phyloP scores from a whole-genome alignment of 2,113 vertebrate species.

The Xenopus laevis region DNA sequence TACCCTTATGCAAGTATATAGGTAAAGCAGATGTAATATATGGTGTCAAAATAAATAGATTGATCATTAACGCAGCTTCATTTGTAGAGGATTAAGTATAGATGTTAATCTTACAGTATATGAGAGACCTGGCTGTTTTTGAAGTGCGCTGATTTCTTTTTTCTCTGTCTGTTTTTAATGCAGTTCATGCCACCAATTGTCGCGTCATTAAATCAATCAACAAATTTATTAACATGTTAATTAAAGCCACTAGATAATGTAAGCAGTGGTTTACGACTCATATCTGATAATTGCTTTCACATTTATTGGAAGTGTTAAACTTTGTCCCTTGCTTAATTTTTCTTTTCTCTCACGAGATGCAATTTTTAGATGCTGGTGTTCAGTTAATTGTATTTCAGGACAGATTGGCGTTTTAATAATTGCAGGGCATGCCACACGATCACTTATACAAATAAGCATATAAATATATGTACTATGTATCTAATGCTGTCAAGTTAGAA shows the following conservation, averaged over 20 bases:
- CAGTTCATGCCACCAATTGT: slow-evolving; percentile 55
- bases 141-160: neutral
- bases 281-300: slow-evolving; percentile 47
- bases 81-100: slow-evolving; percentile 63
- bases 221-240: slow-evolving; percentile 75
- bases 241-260: slow-evolving; percentile 65
- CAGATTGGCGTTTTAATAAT: slow-evolving; percentile 61
- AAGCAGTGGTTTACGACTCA: slow-evolving; percentile 51
- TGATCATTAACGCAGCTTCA: slow-evolving; percentile 86
- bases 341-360: slow-evolving; percentile 45
- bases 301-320: slow-evolving; percentile 48
- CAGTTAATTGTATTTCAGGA: slow-evolving; percentile 66
- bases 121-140: slow-evolving; percentile 25
- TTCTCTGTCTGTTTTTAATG: slow-evolving; percentile 55
- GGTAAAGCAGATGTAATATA: slow-evolving; percentile 83
- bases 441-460: slow-evolving; percentile 53
- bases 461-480: slow-evolving; percentile 25
- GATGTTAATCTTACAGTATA: slow-evolving; percentile 55
- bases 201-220: slow-evolving; percentile 64
- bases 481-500: slow-evolving; percentile 43
- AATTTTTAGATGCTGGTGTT: slow-evolving; percentile 50
- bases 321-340: slow-evolving; percentile 48
- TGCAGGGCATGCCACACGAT: slow-evolving; percentile 46
- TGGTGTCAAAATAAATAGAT: slow-evolving; percentile 77
- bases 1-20: slow-evolving; percentile 67